Evolutionary conservation across 2,888 invertebrate genomes (phyloP), one percentile per base, ranked within the genome.

Genomic region (Lochmaea crataegi): DNA sequence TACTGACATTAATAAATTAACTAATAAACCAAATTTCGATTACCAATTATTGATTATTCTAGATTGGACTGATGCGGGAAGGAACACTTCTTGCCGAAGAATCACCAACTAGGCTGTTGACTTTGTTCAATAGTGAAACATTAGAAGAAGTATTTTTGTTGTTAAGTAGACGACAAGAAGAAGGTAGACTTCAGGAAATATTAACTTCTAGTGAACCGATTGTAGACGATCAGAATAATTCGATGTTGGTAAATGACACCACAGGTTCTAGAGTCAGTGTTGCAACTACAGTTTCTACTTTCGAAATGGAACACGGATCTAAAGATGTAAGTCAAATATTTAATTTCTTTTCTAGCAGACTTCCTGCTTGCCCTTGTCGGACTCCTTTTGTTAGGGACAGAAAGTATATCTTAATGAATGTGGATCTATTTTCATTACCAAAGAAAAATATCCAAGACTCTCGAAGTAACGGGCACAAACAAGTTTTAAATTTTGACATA

Each of bases 1-100:
- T n/a, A n/a, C n/a, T n/a, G n/a, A n/a, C n/a, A n/a, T n/a, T n/a
- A n/a, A n/a, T n/a, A n/a, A n/a, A n/a, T n/a, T n/a, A n/a, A n/a
- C n/a, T n/a, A n/a, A n/a, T n/a, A n/a, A n/a, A n/a, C n/a, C n/a
- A n/a, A n/a, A n/a, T n/a, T n/a, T n/a, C n/a, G n/a, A n/a, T n/a
- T n/a, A n/a, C n/a, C n/a, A n/a, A n/a, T n/a, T 9, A 38, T 38
- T 38, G 32, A 38, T 38, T 38, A 38, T 60, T 69, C 22, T 18
- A 96, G 96, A 96, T 97, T 84, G 97, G 97, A 56, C 88, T 98
- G 65, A 93, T 98, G 90, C 90, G 97, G 76, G 93, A 92, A 80
- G 98, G 97, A 0, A 91, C 92, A 73, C 88, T 98, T 26, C 85
- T 98, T 71, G 96, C 96, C 0, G 97, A 98, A 87, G 93, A 94